A percentile compares a stretch with the other conserved stretches of the same genome.
phyloP scores from a whole-genome alignment of 2,113 vertebrate genomes.

The Leucoraja erinaceus region DNA sequence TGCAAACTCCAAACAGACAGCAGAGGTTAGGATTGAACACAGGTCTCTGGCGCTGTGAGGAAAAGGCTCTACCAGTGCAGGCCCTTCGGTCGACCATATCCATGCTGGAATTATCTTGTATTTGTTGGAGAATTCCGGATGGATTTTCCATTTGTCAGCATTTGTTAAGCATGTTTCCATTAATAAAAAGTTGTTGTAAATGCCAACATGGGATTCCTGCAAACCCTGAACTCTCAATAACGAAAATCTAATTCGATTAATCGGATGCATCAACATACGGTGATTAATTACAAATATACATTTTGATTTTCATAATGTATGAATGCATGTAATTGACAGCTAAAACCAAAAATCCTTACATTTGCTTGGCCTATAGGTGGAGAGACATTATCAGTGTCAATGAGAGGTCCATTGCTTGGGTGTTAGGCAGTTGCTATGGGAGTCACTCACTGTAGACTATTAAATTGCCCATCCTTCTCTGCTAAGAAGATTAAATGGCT shows the following conservation, averaged over 20 bases:
- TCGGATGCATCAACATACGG: neutral
- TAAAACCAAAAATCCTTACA: neutral
- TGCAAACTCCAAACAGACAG: too few species aligned
- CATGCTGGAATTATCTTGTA: neutral
- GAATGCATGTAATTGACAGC: neutral
- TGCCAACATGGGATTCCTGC: neutral
- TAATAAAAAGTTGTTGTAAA: neutral
- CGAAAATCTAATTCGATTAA: slow-evolving; percentile 30
- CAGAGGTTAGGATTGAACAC: too few species aligned
- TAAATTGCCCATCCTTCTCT: neutral
- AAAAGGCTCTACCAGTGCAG: too few species aligned
- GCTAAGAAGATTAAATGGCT: slow-evolving; percentile 8
- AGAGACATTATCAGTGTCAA: neutral
- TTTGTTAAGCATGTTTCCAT: slow-evolving; percentile 7
- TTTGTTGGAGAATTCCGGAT: neutral
- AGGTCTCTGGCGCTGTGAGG: too few species aligned
- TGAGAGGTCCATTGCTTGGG: neutral
- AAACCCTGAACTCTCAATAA: slow-evolving; percentile 3
- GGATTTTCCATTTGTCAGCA: slow-evolving; percentile 29
- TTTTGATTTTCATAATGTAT: neutral
- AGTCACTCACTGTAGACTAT: neutral
- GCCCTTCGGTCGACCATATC: too few species aligned
- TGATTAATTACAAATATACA: neutral
- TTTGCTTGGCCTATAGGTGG: neutral
- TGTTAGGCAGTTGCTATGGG: neutral